A percentile compares a stretch with the other conserved stretches of the same genome.
phyloP scores from a whole-genome alignment of 2,888 invertebrate species.

The Cheilosia impressa region DNA sequence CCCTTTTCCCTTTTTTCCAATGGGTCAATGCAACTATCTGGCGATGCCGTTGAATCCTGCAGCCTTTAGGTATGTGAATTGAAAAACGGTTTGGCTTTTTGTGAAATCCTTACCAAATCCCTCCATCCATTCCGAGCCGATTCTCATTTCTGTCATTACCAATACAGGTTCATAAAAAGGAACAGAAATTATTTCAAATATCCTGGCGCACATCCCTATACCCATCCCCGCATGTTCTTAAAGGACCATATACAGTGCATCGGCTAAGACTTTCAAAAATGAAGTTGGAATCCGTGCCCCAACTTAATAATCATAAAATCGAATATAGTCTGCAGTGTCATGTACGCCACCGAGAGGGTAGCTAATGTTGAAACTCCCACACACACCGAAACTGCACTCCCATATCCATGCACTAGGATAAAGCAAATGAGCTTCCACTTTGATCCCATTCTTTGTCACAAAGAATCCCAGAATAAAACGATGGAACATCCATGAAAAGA shows the following conservation, averaged over 20 bases:
- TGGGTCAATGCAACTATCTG: too few species aligned
- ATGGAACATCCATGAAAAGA: slow-evolving; percentile 22
- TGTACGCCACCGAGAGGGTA: slow-evolving; percentile 8
- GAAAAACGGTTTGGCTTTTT: too few species aligned
- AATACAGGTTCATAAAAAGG: background rate
- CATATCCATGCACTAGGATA: slow-evolving; percentile 9
- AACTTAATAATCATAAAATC: slow-evolving; percentile 72
- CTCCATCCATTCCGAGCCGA: slow-evolving; percentile 15
- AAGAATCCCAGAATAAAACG: slow-evolving; percentile 21
- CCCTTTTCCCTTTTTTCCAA: too few species aligned
- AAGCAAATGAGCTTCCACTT: slow-evolving; percentile 38
- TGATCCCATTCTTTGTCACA: slow-evolving; percentile 1
- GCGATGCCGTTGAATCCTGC: too few species aligned
- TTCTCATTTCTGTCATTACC: slow-evolving; percentile 14
- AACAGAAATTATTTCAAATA: slow-evolving; percentile 25
- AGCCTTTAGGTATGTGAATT: background rate
- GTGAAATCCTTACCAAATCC: background rate
- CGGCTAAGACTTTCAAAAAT: slow-evolving; percentile 39
- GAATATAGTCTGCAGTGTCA: slow-evolving; percentile 8
- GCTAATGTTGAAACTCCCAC: slow-evolving; percentile 24
- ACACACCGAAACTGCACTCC: slow-evolving; percentile 5
- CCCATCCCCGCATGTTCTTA: background rate
- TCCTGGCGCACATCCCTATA: background rate
- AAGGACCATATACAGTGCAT: background rate
- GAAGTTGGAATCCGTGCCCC: slow-evolving; percentile 11